phyloP scores from a whole-genome alignment of 2,113 vertebrate species.

The Zeus faber region DNA sequence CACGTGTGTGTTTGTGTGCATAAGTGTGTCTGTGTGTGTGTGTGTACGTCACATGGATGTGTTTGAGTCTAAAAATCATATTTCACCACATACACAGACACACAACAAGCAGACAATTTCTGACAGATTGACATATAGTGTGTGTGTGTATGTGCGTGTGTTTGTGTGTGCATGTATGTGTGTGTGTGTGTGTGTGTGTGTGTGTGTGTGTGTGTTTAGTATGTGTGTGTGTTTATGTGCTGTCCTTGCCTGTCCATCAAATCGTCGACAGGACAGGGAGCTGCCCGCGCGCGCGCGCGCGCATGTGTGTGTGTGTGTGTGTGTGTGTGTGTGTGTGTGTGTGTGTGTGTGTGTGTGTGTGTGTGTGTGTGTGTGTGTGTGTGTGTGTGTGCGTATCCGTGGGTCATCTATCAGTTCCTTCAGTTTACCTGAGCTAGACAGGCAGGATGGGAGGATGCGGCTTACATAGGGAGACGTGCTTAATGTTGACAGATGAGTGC shows the following conservation, averaged over 20 bases:
- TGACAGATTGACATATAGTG: no score
- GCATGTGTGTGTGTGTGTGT: no score
- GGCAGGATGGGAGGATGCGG: conserved; percentile 53
- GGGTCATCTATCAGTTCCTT: conserved; percentile 62
- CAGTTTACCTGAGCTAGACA: conserved; percentile 24
- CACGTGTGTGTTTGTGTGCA: not conserved
- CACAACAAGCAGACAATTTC: no score
- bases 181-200: conserved; percentile 2
- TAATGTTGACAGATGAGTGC: conserved; percentile 62
- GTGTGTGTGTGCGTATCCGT: no score
- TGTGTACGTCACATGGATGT: not conserved
- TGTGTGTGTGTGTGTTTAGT: not conserved
- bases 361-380: no score
- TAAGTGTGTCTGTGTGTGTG: conserved; percentile 34
- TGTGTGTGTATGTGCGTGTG: conserved; percentile 13
- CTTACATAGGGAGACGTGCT: conserved; percentile 63
- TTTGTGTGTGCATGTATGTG: not conserved
- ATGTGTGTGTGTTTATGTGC: no score
- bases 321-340: no score
- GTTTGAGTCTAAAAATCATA: conserved; percentile 43
- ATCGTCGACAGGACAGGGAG: no score
- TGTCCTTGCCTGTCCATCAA: no score
- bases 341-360: no score
- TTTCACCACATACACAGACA: no score
- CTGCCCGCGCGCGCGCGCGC: no score